Evolutionary conservation across 2,113 vertebrate species (phyloP).

Genomic region (Macquaria australasica): DNA sequence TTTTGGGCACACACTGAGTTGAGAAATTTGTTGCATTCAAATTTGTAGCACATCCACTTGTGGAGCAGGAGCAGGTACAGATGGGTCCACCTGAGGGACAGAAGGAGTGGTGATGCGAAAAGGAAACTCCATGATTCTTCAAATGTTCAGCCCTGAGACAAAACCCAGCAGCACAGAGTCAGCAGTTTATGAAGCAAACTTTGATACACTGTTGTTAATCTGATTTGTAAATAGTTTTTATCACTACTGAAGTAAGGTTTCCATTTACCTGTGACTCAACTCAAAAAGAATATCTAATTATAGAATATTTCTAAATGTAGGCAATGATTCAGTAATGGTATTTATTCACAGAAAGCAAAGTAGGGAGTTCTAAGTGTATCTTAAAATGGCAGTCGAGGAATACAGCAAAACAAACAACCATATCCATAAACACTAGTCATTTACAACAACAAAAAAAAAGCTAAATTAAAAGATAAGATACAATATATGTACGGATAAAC

Average conservation of each 20-base stretch:
- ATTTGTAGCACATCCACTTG: conserved; percentile 45
- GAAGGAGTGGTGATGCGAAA: conserved; percentile 31
- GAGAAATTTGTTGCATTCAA: conserved; percentile 26
- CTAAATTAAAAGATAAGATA: background rate
- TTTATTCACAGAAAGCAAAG: background rate
- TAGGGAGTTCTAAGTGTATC: background rate
- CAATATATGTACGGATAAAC: background rate
- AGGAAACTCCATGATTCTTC: conserved; percentile 22
- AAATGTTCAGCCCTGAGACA: conserved; percentile 32
- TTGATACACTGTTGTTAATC: background rate
- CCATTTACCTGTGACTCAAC: background rate
- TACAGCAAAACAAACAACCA: background rate
- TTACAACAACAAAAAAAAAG: background rate
- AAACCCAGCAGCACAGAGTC: conserved; percentile 1
- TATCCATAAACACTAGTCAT: background rate
- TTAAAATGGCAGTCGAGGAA: background rate
- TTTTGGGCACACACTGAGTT: background rate
- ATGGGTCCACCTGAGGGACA: conserved; percentile 36
- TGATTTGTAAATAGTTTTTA: conserved; percentile 1
- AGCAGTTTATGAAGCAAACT: conserved; percentile 1
- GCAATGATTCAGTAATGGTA: background rate
- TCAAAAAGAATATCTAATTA: background rate
- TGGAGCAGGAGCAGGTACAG: conserved; percentile 41
- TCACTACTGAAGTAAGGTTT: background rate
- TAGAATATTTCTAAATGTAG: background rate